phyloP scores from a whole-genome alignment of 2,888 invertebrate genomes.

The Cheilosia impressa region DNA sequence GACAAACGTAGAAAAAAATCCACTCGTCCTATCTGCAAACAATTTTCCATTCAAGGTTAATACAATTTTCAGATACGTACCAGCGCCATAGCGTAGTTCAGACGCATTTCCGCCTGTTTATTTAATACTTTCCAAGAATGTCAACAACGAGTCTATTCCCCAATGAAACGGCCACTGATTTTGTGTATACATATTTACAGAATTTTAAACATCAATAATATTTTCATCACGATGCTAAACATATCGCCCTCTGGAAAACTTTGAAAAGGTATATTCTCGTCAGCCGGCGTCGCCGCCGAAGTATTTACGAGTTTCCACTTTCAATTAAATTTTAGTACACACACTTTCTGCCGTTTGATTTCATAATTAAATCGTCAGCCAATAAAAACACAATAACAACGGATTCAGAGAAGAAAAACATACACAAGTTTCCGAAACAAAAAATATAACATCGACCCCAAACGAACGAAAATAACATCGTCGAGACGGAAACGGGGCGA shows the following conservation, averaged over 20 bases:
- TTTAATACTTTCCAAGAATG: background rate
- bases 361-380: slow-evolving; percentile 69
- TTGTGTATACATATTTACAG: slow-evolving; percentile 4
- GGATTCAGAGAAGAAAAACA: slow-evolving; percentile 35
- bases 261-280: slow-evolving; percentile 26
- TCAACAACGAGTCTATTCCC: slow-evolving; percentile 8
- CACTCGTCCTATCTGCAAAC: no score
- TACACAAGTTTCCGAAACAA: slow-evolving; percentile 24
- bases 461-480: slow-evolving; percentile 57
- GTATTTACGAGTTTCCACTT: slow-evolving; percentile 43
- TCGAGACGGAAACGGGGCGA: slow-evolving; percentile 51
- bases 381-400: slow-evolving; percentile 50
- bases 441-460: background rate
- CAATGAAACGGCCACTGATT: background rate
- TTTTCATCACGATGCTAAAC: slow-evolving; percentile 11
- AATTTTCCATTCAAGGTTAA: no score
- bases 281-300: slow-evolving; percentile 1
- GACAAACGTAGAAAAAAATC: no score
- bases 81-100: no score
- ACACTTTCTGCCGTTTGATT: slow-evolving; percentile 46
- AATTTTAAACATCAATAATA: slow-evolving; percentile 28
- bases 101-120: background rate
- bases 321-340: slow-evolving; percentile 53
- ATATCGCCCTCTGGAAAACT: slow-evolving; percentile 2
- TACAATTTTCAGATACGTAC: no score